Evolutionary conservation across 1,140 invertebrate genomes (phyloP), one percentile per base, ranked within the genome.

Genomic region (Brachionus calyciflorus): DNA sequence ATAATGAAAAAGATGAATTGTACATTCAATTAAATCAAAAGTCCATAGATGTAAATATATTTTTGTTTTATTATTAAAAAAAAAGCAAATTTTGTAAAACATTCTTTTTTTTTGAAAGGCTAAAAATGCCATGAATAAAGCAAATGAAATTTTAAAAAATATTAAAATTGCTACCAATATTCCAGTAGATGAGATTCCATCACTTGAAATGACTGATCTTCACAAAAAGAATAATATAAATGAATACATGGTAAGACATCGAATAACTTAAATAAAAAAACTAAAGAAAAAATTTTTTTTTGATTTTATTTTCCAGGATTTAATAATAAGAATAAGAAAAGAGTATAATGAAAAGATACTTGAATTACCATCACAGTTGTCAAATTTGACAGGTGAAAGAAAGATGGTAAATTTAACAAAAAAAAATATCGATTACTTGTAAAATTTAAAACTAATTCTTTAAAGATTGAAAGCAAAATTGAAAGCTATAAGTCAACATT

Each of bases 161-260:
- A 73, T 73, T 26, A 49, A 73, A 17, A 33, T 73, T 33, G 51
- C 12, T 12, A 51, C 69, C 1, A 51, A 21, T 9, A 24, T 73
- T 14, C 41, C 19, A 37, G 14, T 73, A 5, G 37, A 73, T 33
- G 24, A 73, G 10, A 21, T 73, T 1, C 24, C 44, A 37, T 46
- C 12, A 14, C 24, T 73, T 21, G 69, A 73, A 21, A 6, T 73
- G 12, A 33, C 51, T 19, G 69, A 73, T 41, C 30, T 73, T 19
- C 69, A 73, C 46, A 73, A 73, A 51, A 73, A 73, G 28, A 73
- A 51, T 24, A 40, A 73, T 55, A 26, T 73, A 1, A 73, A 73
- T 24, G 51, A 49, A 30, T 73, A 73, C 14, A 73, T 51, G 19
- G 69, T 51, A 10, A 2, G 41, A 17, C n/a, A 10, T n/a, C 1